phyloP scores from a whole-genome alignment of 1,140 invertebrate genomes.

The Eupeodes corollae region DNA sequence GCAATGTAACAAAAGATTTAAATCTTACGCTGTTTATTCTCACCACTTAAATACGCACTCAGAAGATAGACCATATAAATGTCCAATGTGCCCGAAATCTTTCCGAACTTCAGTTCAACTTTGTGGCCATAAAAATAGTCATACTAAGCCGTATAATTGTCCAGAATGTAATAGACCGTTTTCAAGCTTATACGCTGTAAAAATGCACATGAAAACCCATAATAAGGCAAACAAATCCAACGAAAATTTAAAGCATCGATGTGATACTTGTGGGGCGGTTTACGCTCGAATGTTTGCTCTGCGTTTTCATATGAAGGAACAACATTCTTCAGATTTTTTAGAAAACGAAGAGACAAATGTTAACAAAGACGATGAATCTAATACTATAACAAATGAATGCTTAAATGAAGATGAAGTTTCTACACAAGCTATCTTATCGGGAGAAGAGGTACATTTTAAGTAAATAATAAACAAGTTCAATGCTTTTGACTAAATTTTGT shows the following conservation, averaged over 20 bases:
- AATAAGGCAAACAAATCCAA: slow-evolving; percentile 43
- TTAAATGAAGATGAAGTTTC: slow-evolving; percentile 11
- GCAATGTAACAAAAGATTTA: slow-evolving; percentile 60
- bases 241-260: slow-evolving; percentile 53
- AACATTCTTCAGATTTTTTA: slow-evolving; percentile 37
- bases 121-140: slow-evolving; percentile 62
- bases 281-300: slow-evolving; percentile 60
- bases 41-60: slow-evolving; percentile 61
- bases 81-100: slow-evolving; percentile 59
- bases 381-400: background rate
- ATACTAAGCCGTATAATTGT: slow-evolving; percentile 64
- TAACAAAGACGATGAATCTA: background rate
- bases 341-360: slow-evolving; percentile 6
- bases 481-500: background rate
- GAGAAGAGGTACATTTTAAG: slow-evolving; percentile 2
- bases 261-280: slow-evolving; percentile 57
- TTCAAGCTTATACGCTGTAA: slow-evolving; percentile 58
- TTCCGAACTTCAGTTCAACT: slow-evolving; percentile 66
- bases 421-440: slow-evolving; percentile 10
- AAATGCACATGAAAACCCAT: slow-evolving; percentile 59
- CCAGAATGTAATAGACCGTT: slow-evolving; percentile 61
- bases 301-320: slow-evolving; percentile 54
- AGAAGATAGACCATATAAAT: slow-evolving; percentile 55
- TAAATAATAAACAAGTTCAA: background rate
- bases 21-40: slow-evolving; percentile 61